Conservation (phyloP, 1,140 invertebrate genomes). For the Asbolus verrucosus region DNA sequence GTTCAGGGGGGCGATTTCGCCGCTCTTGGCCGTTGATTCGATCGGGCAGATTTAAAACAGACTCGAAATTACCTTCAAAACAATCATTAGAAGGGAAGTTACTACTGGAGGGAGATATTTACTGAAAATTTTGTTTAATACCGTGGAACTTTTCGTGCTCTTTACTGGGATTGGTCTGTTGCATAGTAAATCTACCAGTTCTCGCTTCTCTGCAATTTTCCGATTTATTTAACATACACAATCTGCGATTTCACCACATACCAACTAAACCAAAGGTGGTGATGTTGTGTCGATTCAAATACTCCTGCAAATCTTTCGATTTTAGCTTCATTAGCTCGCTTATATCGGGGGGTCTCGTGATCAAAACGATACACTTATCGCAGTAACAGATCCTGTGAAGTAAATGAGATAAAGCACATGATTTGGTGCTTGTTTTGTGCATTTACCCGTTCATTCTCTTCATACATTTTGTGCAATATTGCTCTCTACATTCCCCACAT, state of each 20-base stretch:
- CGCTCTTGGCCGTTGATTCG: slow-evolving; percentile 17
- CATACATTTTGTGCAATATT: slow-evolving; percentile 61
- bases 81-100: slow-evolving; percentile 19
- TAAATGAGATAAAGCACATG: neutral
- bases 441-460: slow-evolving; percentile 58
- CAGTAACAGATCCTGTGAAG: slow-evolving; percentile 59
- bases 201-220: slow-evolving; percentile 59
- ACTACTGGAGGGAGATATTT: slow-evolving; percentile 20
- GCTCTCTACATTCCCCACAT: slow-evolving; percentile 59
- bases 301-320: slow-evolving; percentile 62
- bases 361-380: slow-evolving; percentile 61
- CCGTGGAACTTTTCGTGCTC: slow-evolving; percentile 56
- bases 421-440: slow-evolving; percentile 13
- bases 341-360: slow-evolving; percentile 60
- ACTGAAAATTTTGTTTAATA: slow-evolving; percentile 54
- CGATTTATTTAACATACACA: slow-evolving; percentile 4
- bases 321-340: slow-evolving; percentile 63
- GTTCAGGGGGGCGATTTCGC: neutral
- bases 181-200: slow-evolving; percentile 62
- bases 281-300: slow-evolving; percentile 62
- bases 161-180: slow-evolving; percentile 59
- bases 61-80: slow-evolving; percentile 45
- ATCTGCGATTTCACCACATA: slow-evolving; percentile 42
- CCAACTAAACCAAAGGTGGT: slow-evolving; percentile 63
- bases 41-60: slow-evolving; percentile 31